phyloP scores from a whole-genome alignment of 2,888 invertebrate genomes.

The Tortricodes alternella region DNA sequence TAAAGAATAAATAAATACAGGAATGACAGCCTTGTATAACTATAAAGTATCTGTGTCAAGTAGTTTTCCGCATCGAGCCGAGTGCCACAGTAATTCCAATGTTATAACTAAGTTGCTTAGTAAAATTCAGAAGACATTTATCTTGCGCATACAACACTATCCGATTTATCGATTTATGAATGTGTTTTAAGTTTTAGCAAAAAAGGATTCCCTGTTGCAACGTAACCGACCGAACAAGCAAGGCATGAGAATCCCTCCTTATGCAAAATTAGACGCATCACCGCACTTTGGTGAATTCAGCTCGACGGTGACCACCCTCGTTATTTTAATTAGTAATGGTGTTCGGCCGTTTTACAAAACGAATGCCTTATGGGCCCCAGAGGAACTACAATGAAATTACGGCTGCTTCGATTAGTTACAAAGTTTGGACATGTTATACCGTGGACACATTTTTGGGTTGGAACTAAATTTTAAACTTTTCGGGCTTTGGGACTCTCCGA shows the following conservation, averaged over 20 bases:
- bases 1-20: no score
- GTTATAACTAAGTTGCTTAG: neutral
- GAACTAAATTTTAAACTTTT: constrained; percentile 14
- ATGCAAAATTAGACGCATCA: constrained; percentile 1
- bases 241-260: neutral
- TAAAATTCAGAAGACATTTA: neutral
- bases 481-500: neutral
- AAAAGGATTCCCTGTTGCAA: neutral
- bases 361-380: constrained; percentile 15
- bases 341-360: constrained; percentile 12
- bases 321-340: constrained; percentile 20
- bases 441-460: constrained; percentile 23
- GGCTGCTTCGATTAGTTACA: constrained; percentile 23
- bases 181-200: neutral
- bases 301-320: constrained; percentile 1
- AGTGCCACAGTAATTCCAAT: constrained; percentile 4
- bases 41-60: constrained; percentile 15
- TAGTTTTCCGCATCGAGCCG: constrained; percentile 14
- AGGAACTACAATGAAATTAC: constrained; percentile 28
- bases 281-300: neutral
- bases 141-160: neutral
- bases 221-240: neutral
- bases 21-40: constrained; percentile 14
- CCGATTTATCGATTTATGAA: neutral
- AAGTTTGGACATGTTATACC: constrained; percentile 10